Conservation (phyloP, 2,888 invertebrate genomes). For the Miltochrista miniata region DNA sequence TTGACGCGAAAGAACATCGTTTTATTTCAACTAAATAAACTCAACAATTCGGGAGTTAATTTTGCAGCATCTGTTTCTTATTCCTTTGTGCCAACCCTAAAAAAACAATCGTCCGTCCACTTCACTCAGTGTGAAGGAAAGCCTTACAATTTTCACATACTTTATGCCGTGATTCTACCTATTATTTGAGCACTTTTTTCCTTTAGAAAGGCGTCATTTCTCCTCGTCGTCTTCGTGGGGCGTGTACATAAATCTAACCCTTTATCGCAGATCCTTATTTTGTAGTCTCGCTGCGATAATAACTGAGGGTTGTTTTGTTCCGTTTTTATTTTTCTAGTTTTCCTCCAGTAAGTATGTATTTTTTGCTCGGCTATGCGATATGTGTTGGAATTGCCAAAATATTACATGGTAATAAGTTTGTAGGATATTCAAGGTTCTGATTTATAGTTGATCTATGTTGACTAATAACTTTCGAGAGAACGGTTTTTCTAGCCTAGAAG, state of each 20-base stretch:
- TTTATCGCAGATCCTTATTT: conserved; percentile 65
- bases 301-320: conserved; percentile 58
- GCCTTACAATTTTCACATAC: conserved; percentile 44
- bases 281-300: conserved; percentile 55
- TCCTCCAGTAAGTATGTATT: conserved; percentile 13
- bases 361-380: not conserved
- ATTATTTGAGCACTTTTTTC: conserved; percentile 36
- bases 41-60: conserved; percentile 30
- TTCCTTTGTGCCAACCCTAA: conserved; percentile 37
- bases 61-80: conserved; percentile 31
- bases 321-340: conserved; percentile 39
- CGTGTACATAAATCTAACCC: conserved; percentile 63
- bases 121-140: conserved; percentile 35
- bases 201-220: conserved; percentile 46
- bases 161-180: conserved; percentile 35
- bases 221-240: conserved; percentile 50
- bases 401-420: not conserved
- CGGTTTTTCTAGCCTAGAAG: no score
- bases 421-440: no score
- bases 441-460: no score
- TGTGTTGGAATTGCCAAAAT: conserved; percentile 11
- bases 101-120: conserved; percentile 42
- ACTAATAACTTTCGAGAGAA: no score
- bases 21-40: conserved; percentile 31
- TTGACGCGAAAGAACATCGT: conserved; percentile 10